Evolutionary conservation across 92 coral and sea anemone genomes (phyloP).

Genomic region (Chrysogorgia sp.): DNA sequence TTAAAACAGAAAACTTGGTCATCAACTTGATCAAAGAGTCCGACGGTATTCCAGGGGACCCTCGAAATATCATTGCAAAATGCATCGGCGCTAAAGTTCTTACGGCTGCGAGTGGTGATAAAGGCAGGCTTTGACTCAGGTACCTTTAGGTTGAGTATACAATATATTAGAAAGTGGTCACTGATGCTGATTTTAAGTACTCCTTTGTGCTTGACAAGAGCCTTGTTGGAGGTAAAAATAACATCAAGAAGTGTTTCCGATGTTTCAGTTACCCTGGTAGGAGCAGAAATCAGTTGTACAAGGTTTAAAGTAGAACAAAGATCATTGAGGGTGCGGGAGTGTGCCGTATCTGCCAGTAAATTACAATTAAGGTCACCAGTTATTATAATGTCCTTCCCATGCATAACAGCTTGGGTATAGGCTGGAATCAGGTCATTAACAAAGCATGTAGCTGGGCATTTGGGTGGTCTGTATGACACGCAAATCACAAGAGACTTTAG

Average conservation of each 20-base stretch:
- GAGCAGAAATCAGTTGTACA: conserved; percentile 48
- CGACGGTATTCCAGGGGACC: conserved; percentile 58
- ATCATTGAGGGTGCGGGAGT: conserved; percentile 1
- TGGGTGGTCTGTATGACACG: conserved; percentile 49
- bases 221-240: neutral
- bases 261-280: conserved; percentile 33
- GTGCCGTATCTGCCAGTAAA: conserved; percentile 2
- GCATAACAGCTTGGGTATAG: conserved; percentile 36
- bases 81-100: conserved; percentile 36
- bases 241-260: conserved; percentile 31
- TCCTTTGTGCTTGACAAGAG: neutral
- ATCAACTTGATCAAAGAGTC: conserved; percentile 14
- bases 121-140: conserved; percentile 27
- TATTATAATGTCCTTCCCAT: conserved; percentile 41
- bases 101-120: conserved; percentile 52
- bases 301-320: conserved; percentile 38
- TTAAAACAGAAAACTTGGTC: conserved; percentile 8
- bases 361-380: conserved; percentile 58
- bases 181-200: conserved; percentile 41
- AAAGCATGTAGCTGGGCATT: conserved; percentile 13
- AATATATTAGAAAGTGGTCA: conserved; percentile 55
- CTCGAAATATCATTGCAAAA: conserved; percentile 42
- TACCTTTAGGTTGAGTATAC: conserved; percentile 35
- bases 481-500: conserved; percentile 41
- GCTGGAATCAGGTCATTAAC: conserved; percentile 29